These are phyloP conservation scores for Tympanuchus pallidicinctus DNA, from an alignment of 2,113 vertebrate species.

Conservation along the genomic window DNA sequence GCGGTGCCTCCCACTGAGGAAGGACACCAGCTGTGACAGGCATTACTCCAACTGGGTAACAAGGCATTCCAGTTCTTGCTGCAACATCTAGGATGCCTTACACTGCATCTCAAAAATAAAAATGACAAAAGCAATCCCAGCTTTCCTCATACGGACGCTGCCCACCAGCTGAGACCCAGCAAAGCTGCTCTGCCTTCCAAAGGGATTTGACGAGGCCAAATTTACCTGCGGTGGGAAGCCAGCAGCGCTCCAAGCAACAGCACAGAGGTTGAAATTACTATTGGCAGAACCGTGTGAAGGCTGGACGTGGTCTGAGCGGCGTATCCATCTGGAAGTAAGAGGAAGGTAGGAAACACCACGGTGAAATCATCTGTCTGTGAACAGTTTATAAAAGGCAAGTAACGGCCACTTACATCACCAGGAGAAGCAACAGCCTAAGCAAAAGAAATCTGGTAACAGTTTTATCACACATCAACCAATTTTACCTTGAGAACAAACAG, in stretches of 20 bases:
- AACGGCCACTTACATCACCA: neutral
- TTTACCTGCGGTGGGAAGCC: slow-evolving; percentile 89
- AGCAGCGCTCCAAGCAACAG: slow-evolving; percentile 85
- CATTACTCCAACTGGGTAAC: neutral
- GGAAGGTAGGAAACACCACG: neutral
- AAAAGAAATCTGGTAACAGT: neutral
- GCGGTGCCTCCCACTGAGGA: neutral
- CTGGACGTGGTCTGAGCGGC: slow-evolving; percentile 65
- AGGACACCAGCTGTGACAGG: neutral
- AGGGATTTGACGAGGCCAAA: neutral
- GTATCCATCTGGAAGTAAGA: slow-evolving; percentile 76
- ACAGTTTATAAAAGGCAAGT: neutral
- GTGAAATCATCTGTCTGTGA: neutral
- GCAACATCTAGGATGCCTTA: neutral
- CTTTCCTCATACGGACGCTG: neutral
- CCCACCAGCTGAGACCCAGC: neutral
- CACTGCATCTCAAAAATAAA: neutral
- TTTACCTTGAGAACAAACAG: neutral
- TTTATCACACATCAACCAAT: neutral
- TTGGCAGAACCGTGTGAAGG: slow-evolving; percentile 82
- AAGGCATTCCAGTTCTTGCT: neutral
- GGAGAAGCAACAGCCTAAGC: neutral
- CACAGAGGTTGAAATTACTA: slow-evolving; percentile 84
- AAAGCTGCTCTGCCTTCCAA: neutral
- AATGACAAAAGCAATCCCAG: neutral